These are phyloP conservation scores for Steatornis caripensis DNA, from an alignment of 2,113 vertebrate genomes.

Conservation along the genomic window DNA sequence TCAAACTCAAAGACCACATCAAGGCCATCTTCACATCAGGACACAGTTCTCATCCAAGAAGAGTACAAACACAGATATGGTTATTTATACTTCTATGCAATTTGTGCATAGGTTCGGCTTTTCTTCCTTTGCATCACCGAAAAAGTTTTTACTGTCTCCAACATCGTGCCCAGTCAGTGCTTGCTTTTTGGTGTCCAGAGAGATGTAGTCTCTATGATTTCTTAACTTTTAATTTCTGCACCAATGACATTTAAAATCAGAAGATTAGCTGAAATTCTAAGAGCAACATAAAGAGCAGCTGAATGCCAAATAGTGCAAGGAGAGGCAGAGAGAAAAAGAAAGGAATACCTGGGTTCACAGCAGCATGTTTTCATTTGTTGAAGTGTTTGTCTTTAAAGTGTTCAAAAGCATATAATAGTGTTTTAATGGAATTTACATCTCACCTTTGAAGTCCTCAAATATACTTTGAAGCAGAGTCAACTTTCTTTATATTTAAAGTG, in stretches of 20 bases:
- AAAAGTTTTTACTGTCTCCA: background rate
- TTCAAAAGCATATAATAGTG: background rate
- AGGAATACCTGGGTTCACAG: background rate
- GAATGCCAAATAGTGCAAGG: background rate
- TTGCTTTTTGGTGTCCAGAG: background rate
- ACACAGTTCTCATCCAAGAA: background rate
- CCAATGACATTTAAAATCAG: background rate
- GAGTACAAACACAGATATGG: background rate
- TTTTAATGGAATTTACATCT: slow-evolving; percentile 21
- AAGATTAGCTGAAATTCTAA: background rate
- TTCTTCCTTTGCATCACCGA: background rate
- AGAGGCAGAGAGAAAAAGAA: background rate
- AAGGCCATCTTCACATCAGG: background rate
- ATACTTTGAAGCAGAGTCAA: slow-evolving; percentile 4
- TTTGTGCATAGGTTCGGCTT: background rate
- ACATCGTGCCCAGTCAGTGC: background rate
- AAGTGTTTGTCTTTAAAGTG: slow-evolving; percentile 28
- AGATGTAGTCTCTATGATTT: background rate
- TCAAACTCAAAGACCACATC: background rate
- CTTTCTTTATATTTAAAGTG: slow-evolving; percentile 27
- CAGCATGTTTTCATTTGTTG: background rate
- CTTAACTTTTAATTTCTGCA: background rate
- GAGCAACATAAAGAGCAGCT: background rate
- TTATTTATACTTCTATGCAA: background rate
- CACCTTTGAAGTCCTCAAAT: background rate